Conservation (phyloP, 1,140 invertebrate genomes). For the Conopomorpha cramerella region DNA sequence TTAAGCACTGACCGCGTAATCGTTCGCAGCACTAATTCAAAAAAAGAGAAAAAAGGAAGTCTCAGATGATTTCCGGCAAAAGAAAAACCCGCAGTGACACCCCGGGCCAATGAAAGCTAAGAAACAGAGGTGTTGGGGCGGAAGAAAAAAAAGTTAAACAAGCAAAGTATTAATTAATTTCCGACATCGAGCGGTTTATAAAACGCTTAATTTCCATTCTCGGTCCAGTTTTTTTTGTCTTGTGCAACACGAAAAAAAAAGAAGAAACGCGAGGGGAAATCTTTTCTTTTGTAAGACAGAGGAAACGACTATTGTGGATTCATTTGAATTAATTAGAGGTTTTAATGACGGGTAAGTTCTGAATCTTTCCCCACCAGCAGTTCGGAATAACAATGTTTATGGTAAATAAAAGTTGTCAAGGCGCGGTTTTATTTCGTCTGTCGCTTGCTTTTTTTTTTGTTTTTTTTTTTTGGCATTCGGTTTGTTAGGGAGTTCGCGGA, state of each 20-base stretch:
- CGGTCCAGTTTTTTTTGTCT: conserved; percentile 23
- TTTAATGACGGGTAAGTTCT: conserved; percentile 47
- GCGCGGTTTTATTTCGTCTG: conserved; percentile 48
- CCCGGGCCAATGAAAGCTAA: conserved; percentile 23
- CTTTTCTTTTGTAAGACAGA: conserved; percentile 28
- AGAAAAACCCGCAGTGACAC: conserved; percentile 20
- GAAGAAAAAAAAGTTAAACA: conserved; percentile 24
- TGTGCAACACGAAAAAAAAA: too few species aligned
- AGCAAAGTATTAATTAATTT: conserved; percentile 52
- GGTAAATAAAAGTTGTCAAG: conserved; percentile 57
- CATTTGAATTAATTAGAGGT: conserved; percentile 57
- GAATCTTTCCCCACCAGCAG: conserved; percentile 37
- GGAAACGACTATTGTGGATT: conserved; percentile 39
- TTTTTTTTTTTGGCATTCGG: conserved; percentile 40
- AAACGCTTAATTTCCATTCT: conserved; percentile 50
- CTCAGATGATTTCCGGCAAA: too few species aligned
- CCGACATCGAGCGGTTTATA: conserved; percentile 34
- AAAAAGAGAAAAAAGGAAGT: too few species aligned
- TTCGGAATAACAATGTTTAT: conserved; percentile 46
- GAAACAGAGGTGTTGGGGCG: conserved; percentile 32
- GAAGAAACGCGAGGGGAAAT: too few species aligned
- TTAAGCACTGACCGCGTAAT: too few species aligned
- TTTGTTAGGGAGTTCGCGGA: conserved; percentile 23
- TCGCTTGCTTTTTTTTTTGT: conserved; percentile 23
- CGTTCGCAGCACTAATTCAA: too few species aligned